Percentiles rank a stretch among this genome's conserved stretches.
Conservation (phyloP, 2,113 vertebrate species). For the Gymnocephalus cernua region DNA sequence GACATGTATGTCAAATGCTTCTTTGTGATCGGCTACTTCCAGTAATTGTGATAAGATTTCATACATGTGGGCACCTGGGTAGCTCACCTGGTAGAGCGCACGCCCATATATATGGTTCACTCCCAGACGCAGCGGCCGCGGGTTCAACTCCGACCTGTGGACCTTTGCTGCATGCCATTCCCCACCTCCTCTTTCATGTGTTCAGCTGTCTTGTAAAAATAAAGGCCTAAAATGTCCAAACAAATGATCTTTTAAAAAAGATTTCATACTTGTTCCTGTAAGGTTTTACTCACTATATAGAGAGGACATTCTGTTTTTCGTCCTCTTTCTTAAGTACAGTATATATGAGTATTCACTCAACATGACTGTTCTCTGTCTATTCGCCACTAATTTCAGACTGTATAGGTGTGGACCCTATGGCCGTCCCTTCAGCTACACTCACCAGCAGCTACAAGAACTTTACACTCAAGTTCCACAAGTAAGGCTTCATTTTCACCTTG, state of each 20-base stretch:
- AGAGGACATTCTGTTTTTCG: not conserved
- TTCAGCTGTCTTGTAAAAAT: no score
- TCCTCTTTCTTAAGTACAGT: not conserved
- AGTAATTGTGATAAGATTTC: not conserved
- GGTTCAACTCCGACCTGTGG: no score
- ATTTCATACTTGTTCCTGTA: not conserved
- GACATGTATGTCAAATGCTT: not conserved
- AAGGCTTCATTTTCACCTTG: slow-evolving; percentile 68
- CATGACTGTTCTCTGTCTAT: not conserved
- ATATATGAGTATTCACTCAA: not conserved
- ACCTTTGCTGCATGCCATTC: no score
- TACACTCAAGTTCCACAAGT: slow-evolving; percentile 97
- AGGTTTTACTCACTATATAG: not conserved
- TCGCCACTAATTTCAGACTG: slow-evolving; percentile 82
- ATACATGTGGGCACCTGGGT: not conserved
- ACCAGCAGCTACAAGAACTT: slow-evolving; percentile 88
- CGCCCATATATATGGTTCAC: no score
- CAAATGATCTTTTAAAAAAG: no score
- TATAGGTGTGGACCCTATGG: slow-evolving; percentile 85
- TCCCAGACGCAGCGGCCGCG: no score
- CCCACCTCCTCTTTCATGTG: no score
- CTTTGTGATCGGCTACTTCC: not conserved
- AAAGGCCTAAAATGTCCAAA: no score
- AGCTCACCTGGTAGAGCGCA: no score
- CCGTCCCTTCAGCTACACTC: slow-evolving; percentile 33